Base-by-base conservation (phyloP, 1,140 invertebrate genomes). In the Drosophila sturtevanti region DNA sequence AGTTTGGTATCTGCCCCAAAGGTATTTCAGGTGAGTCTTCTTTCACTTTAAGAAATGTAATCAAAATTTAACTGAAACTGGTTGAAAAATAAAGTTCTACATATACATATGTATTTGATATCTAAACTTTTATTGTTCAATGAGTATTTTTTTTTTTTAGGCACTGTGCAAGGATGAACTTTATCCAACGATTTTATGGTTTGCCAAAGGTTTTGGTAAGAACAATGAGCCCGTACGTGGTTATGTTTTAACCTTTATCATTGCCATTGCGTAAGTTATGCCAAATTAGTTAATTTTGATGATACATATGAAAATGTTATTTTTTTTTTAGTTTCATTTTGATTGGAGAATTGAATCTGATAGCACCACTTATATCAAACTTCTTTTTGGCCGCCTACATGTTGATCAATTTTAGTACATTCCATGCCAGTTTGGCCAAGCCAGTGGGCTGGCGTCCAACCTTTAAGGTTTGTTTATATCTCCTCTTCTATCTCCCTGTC, bases 361-460 rank as follows among this genome's bases (percentile, higher is more conserved):
- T 99, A 74, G 98, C 98, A 31, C 98, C 98, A 4, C 93, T 99
- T 59, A 99, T 99, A 72, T 99, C 98, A 18, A 99, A 99, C 91
- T 99, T 99, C 93, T 99, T 99, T 93, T 93, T 99, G 81, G 98
- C 98, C 73, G 97, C 98, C 5, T 99, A 99, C 90, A 97, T 97
- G 67, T 94, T 99, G 22, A 98, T 99, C 71, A 99, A 99, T 93
- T 99, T 98, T 92, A 97, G 97, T 59, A 99, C 98, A 54, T 99
- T 99, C 92, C 98, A 99, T 93, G 98, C 98, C 21, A 97, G 97
- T 54, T 90, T 94, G 68, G 96, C 96, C 5, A 96, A 96, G 82
- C 96, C 96, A 0, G 95, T 97, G 38, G 97, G 97, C 14, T 98
- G 97, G 97, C 94, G 97, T 71, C 97, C 97, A 22, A 96, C 96